A percentile compares a stretch with the other conserved stretches of the same genome.
These are phyloP conservation scores for Heliothis subflexa DNA, from an alignment of 1,140 invertebrate genomes.

Conservation along the genomic window DNA sequence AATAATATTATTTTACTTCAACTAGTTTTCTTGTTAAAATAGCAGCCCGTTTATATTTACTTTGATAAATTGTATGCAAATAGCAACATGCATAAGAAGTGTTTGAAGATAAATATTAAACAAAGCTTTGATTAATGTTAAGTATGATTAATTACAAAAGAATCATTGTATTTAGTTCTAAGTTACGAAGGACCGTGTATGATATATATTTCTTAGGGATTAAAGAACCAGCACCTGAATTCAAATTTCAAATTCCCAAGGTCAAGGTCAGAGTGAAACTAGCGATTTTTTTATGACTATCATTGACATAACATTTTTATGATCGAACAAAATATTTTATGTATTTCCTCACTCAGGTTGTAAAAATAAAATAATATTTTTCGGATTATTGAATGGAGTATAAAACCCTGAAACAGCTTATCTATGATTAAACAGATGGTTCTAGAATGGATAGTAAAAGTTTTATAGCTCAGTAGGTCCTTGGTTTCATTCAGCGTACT, in stretches of 20 bases:
- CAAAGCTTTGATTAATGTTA: no score
- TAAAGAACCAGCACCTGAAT: no score
- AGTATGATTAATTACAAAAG: no score
- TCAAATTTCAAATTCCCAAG: not conserved
- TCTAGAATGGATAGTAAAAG: slow-evolving; percentile 24
- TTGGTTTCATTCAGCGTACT: slow-evolving; percentile 11
- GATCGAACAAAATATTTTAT: slow-evolving; percentile 13
- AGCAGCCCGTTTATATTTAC: no score
- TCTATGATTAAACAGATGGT: slow-evolving; percentile 25
- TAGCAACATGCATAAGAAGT: no score
- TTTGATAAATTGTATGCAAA: no score
- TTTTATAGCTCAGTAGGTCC: slow-evolving; percentile 14
- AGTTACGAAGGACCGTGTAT: no score
- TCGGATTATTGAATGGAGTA: slow-evolving; percentile 12
- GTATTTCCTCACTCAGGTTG: not conserved
- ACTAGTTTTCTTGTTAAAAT: no score
- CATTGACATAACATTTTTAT: slow-evolving; percentile 11
- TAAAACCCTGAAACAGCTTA: slow-evolving; percentile 4
- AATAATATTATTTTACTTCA: not conserved
- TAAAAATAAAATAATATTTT: slow-evolving; percentile 13
- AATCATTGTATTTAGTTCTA: no score
- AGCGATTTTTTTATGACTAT: not conserved
- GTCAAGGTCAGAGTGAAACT: not conserved
- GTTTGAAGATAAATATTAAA: no score
- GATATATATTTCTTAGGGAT: no score